phyloP scores from a whole-genome alignment of 2,888 invertebrate genomes.

The Habrosyne pyritoides region DNA sequence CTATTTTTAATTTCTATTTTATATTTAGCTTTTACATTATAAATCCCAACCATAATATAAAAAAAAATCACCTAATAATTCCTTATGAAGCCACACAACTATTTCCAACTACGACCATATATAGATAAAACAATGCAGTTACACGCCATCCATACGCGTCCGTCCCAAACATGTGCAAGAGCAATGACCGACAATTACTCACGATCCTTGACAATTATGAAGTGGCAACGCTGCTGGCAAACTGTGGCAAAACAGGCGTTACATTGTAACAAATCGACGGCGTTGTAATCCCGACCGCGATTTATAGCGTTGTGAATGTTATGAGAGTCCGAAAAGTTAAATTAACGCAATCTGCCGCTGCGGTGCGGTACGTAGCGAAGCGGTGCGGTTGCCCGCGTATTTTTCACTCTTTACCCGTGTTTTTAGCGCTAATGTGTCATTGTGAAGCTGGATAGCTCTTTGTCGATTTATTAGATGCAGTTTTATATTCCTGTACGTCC shows the following conservation, averaged over 20 bases:
- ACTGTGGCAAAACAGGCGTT: conserved; percentile 9
- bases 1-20: too few relatives aligned
- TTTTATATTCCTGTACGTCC: too few relatives aligned
- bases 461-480: neutral
- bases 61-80: too few relatives aligned
- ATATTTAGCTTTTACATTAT: too few relatives aligned
- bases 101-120: neutral
- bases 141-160: neutral
- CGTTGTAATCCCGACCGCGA: conserved; percentile 15
- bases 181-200: conserved; percentile 1
- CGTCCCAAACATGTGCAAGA: neutral
- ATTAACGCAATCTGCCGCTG: conserved; percentile 9
- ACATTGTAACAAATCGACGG: conserved; percentile 15
- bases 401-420: conserved; percentile 6
- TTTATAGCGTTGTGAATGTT: conserved; percentile 19
- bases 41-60: too few relatives aligned
- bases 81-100: neutral
- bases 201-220: conserved; percentile 6
- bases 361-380: neutral
- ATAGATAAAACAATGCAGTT: neutral
- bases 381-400: neutral
- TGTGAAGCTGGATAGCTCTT: neutral
- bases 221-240: conserved; percentile 7
- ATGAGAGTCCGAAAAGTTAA: conserved; percentile 16
- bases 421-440: conserved; percentile 7